Conservation (phyloP, 1,140 invertebrate species). For the Chironomus tepperi region DNA sequence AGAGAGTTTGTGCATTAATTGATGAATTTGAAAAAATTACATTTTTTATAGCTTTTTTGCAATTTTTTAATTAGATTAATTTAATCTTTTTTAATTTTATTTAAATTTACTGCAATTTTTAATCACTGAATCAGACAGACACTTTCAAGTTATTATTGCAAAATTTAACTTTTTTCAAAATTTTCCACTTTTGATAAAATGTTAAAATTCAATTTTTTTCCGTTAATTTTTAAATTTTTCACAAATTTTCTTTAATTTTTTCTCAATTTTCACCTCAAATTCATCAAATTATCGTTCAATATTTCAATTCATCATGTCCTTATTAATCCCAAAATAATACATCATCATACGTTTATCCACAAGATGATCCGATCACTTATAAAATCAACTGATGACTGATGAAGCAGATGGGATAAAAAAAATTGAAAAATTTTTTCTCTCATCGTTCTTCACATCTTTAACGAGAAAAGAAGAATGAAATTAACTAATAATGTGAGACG, state of each 20-base stretch:
- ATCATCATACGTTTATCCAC: neutral
- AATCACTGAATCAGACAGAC: too few relatives aligned
- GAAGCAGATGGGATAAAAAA: neutral
- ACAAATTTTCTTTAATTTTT: neutral
- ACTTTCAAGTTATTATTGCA: too few relatives aligned
- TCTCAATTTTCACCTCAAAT: neutral
- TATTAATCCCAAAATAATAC: neutral
- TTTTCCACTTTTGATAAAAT: too few relatives aligned
- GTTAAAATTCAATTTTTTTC: neutral
- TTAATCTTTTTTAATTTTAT: too few relatives aligned
- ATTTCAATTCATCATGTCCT: too few relatives aligned
- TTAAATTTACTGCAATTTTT: too few relatives aligned
- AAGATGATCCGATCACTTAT: neutral
- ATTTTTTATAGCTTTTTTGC: neutral
- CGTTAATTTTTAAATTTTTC: neutral
- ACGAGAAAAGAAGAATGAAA: neutral
- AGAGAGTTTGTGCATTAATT: too few relatives aligned
- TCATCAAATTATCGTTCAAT: neutral
- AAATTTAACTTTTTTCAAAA: neutral
- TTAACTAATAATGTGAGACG: neutral
- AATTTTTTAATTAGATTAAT: neutral
- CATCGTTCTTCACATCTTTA: neutral
- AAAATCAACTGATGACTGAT: constrained; percentile 4
- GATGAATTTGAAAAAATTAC: too few relatives aligned
- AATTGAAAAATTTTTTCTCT: neutral